These are phyloP conservation scores for Aspidiotus rigidus DNA, from an alignment of 2,888 invertebrate genomes.

Conservation along the genomic window DNA sequence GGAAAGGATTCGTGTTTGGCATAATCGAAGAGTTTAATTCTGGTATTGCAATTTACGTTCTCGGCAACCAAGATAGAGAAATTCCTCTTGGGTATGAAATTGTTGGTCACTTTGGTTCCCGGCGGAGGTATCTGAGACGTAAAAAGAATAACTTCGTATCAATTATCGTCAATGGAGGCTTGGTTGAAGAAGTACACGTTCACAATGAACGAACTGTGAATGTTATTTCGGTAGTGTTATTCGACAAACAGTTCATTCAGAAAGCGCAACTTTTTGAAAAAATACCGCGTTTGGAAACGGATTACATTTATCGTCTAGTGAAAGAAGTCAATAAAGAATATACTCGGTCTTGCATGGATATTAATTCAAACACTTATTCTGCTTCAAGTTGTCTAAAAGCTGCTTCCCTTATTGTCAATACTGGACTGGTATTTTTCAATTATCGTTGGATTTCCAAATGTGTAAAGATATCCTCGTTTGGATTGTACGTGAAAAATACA, in stretches of 20 bases:
- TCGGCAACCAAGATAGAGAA: constrained; percentile 7
- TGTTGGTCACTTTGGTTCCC: constrained; percentile 9
- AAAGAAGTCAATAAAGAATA: constrained; percentile 10
- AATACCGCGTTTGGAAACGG: not conserved
- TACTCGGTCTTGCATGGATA: not conserved
- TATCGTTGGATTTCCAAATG: not conserved
- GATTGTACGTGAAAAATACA: constrained; percentile 17
- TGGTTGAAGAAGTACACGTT: too few relatives aligned
- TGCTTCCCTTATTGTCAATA: too few relatives aligned
- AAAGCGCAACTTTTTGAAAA: constrained; percentile 6
- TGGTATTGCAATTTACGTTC: constrained; percentile 20
- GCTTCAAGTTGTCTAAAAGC: too few relatives aligned
- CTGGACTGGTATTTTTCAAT: not conserved
- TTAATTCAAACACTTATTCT: too few relatives aligned
- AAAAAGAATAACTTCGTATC: too few relatives aligned
- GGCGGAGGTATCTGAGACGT: not conserved
- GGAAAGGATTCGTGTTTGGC: constrained; percentile 13
- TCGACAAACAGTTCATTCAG: too few relatives aligned
- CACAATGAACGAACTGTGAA: too few relatives aligned
- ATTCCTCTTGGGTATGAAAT: constrained; percentile 9
- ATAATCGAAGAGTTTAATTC: not conserved
- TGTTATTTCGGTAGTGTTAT: too few relatives aligned
- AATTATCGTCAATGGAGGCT: too few relatives aligned
- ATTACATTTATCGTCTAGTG: constrained; percentile 15
- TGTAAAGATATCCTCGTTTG: constrained; percentile 13